Evolutionary conservation across 2,113 vertebrate genomes (phyloP).

Genomic region (Lycocorax pyrrhopterus): DNA sequence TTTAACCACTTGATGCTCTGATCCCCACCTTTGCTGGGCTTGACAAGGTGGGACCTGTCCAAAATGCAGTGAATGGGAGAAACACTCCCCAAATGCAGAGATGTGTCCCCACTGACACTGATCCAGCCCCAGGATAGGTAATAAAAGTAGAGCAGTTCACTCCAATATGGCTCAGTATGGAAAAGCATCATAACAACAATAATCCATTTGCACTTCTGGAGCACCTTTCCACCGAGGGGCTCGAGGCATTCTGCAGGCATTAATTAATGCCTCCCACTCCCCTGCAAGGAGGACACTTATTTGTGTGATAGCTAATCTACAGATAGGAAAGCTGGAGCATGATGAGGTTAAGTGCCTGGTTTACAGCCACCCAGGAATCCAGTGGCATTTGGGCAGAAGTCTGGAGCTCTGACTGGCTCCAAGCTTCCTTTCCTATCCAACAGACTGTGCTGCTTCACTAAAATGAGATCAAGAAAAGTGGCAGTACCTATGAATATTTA

Average conservation of each 20-base stretch:
- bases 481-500: slow-evolving; percentile 52
- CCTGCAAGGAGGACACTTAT: slow-evolving; percentile 10
- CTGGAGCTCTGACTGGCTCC: neutral
- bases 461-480: slow-evolving; percentile 37
- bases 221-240: neutral
- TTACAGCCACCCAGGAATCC: neutral
- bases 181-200: neutral
- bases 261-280: slow-evolving; percentile 48
- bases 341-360: slow-evolving; percentile 34
- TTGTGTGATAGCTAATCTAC: slow-evolving; percentile 1
- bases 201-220: slow-evolving; percentile 44
- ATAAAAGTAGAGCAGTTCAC: neutral
- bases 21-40: neutral
- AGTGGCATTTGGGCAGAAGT: neutral
- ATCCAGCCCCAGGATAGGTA: neutral
- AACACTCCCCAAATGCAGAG: neutral
- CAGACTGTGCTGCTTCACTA: slow-evolving; percentile 51
- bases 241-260: neutral
- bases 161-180: neutral
- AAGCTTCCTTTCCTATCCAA: slow-evolving; percentile 31
- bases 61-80: neutral
- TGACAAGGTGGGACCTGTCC: neutral
- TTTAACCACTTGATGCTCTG: slow-evolving; percentile 24
- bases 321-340: neutral
- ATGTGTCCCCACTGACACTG: neutral